phyloP scores from a whole-genome alignment of 2,888 invertebrate species.

The Rhimphoctona megacephalus region DNA sequence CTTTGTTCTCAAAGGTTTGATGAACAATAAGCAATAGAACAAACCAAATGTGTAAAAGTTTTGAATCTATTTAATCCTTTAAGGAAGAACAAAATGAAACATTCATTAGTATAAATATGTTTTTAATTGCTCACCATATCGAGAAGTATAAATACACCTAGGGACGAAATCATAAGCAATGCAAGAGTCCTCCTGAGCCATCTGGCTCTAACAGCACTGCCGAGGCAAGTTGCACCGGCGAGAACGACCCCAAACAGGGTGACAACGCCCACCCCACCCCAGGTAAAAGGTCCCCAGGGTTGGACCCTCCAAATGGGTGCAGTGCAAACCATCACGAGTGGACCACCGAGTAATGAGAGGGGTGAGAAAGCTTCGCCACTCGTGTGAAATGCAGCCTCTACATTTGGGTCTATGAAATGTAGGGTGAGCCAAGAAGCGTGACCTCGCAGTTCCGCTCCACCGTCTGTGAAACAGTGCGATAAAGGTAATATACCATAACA shows the following conservation, averaged over 20 bases:
- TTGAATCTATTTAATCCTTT: too few relatives aligned
- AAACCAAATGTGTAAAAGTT: too few relatives aligned
- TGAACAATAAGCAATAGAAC: background rate
- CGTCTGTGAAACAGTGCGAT: slow-evolving; percentile 81
- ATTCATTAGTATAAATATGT: background rate
- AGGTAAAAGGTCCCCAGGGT: slow-evolving; percentile 83
- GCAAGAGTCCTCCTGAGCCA: slow-evolving; percentile 83
- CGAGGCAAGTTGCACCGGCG: slow-evolving; percentile 82
- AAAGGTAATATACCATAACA: background rate
- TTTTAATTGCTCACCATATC: slow-evolving; percentile 78
- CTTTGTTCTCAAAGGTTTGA: background rate
- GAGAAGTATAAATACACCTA: slow-evolving; percentile 80
- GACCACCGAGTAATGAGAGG: slow-evolving; percentile 88
- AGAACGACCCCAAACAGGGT: slow-evolving; percentile 81
- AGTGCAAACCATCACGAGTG: slow-evolving; percentile 87
- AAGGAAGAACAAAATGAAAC: too few relatives aligned
- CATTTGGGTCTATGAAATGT: slow-evolving; percentile 88
- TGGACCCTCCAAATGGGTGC: slow-evolving; percentile 83
- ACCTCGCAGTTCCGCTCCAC: slow-evolving; percentile 87
- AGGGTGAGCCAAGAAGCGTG: slow-evolving; percentile 89
- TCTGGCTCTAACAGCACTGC: slow-evolving; percentile 82
- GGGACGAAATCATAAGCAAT: slow-evolving; percentile 82
- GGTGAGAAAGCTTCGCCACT: slow-evolving; percentile 89
- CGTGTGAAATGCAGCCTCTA: slow-evolving; percentile 89
- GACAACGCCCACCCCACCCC: slow-evolving; percentile 82